These are phyloP conservation scores for Nycticorax nycticorax DNA, from an alignment of 2,113 vertebrate species.

Conservation along the genomic window DNA sequence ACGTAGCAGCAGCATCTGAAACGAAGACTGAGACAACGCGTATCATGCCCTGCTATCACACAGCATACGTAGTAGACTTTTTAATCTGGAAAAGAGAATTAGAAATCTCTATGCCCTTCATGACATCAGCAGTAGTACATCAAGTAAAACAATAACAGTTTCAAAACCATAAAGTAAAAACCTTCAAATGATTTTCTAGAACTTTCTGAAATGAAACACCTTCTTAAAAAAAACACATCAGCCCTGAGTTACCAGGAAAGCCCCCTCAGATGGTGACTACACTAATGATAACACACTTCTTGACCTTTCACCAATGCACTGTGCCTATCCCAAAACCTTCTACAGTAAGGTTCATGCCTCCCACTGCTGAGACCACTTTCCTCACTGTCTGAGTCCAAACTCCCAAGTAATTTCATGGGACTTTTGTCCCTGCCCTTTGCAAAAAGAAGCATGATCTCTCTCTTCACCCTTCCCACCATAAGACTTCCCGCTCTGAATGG, in stretches of 20 bases:
- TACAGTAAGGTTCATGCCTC: neutral
- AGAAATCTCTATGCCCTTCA: neutral
- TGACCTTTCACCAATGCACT: neutral
- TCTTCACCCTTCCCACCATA: neutral
- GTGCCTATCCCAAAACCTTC: neutral
- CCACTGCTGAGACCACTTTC: neutral
- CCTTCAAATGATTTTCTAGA: neutral
- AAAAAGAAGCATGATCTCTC: neutral
- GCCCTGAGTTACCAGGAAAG: neutral
- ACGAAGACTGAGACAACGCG: fast-evolving
- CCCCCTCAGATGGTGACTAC: neutral
- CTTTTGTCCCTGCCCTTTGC: neutral
- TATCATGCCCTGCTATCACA: neutral
- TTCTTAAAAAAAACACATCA: neutral
- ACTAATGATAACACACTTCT: neutral
- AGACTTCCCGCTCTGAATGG: neutral
- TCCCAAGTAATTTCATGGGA: neutral
- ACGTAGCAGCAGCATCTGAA: neutral
- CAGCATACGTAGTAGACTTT: neutral
- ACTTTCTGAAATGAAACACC: neutral
- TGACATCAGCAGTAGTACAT: neutral
- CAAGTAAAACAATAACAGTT: neutral
- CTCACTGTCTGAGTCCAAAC: fast-evolving
- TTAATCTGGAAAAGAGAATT: neutral
- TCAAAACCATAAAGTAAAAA: neutral